Evolutionary conservation across 2,113 vertebrate species (phyloP).

Genomic region (Cyphomyrus plagiostoma): DNA sequence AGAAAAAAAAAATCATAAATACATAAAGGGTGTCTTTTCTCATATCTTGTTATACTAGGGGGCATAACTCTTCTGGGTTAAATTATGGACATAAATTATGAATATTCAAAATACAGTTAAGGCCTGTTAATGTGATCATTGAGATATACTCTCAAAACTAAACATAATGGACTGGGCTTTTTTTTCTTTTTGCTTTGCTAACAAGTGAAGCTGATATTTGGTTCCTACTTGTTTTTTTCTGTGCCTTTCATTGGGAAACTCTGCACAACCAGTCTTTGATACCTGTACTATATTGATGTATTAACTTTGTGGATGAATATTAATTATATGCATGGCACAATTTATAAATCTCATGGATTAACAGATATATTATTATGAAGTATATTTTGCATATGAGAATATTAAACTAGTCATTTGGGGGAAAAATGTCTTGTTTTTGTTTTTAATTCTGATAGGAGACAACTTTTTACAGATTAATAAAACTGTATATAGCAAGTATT

Average conservation of each 20-base stretch:
- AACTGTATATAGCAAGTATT: background rate
- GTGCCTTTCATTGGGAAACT: background rate
- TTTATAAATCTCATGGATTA: background rate
- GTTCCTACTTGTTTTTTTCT: background rate
- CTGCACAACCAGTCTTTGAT: background rate
- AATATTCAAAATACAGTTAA: background rate
- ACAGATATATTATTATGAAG: background rate
- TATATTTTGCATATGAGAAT: background rate
- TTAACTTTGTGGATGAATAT: background rate
- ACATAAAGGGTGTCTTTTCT: slow-evolving; percentile 5
- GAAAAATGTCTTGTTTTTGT: background rate
- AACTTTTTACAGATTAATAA: background rate
- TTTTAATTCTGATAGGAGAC: background rate
- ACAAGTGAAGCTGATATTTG: background rate
- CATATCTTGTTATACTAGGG: background rate
- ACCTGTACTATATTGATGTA: background rate
- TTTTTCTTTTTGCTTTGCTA: slow-evolving; percentile 3
- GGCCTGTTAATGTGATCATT: background rate
- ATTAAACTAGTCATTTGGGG: slow-evolving; percentile 1
- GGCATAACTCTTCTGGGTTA: slow-evolving; percentile 8
- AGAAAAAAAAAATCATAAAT: background rate
- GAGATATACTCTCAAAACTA: background rate
- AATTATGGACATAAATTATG: background rate
- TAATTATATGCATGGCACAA: slow-evolving; percentile 2
- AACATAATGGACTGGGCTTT: background rate